phyloP scores from a whole-genome alignment of 1,140 invertebrate genomes.

The Zaprionus capensis region DNA sequence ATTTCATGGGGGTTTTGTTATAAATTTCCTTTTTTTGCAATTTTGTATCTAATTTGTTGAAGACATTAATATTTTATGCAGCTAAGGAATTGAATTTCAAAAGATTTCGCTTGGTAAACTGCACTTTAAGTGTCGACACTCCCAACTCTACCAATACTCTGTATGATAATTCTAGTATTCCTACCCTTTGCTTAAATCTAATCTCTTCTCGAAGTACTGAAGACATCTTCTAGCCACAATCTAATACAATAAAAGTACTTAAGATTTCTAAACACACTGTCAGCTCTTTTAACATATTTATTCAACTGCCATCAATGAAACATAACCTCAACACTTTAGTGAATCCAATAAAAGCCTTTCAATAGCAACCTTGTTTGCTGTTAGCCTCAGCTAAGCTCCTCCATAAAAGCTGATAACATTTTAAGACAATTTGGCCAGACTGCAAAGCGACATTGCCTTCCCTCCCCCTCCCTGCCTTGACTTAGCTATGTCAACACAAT shows the following conservation, averaged over 20 bases:
- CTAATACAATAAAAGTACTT: neutral
- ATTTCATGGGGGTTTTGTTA: too few relatives aligned
- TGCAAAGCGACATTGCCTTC: neutral
- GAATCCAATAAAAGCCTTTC: neutral
- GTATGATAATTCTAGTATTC: too few relatives aligned
- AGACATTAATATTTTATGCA: too few relatives aligned
- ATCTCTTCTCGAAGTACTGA: neutral
- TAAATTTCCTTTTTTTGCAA: too few relatives aligned
- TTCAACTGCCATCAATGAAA: neutral
- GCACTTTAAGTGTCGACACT: too few relatives aligned
- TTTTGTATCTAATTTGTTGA: too few relatives aligned
- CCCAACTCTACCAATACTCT: too few relatives aligned
- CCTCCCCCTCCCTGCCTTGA: neutral
- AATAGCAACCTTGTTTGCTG: neutral
- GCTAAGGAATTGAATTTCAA: too few relatives aligned
- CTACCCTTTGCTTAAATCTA: neutral
- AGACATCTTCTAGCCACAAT: neutral
- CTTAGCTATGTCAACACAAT: slow-evolving; percentile 17
- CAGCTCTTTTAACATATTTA: neutral
- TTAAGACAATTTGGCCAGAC: neutral
- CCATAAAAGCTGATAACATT: neutral
- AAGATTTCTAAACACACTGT: neutral
- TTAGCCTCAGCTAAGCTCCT: neutral
- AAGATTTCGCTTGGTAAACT: too few relatives aligned
- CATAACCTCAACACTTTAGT: neutral